Evolutionary conservation across 1,140 invertebrate species (phyloP), one percentile per base, ranked within the genome.

Genomic region (Drosophila nannoptera): DNA sequence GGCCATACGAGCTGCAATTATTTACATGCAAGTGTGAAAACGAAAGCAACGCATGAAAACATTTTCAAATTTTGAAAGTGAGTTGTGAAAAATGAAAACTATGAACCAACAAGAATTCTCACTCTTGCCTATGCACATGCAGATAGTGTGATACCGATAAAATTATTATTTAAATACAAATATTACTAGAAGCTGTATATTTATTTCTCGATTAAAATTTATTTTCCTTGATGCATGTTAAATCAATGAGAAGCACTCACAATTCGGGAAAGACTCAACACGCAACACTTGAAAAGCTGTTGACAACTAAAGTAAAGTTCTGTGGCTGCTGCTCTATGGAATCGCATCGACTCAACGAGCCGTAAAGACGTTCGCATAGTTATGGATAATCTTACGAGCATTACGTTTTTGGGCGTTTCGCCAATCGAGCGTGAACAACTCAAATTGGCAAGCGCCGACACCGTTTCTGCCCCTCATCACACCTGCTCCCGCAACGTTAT

Each of bases 331-430:
- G 45, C 22, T 52, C 40, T 45, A 6, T 42, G 8, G 12, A 31
- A 31, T 33, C 14, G 43, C 11, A 35, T 16, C 52, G 43, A 42
- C 54, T 55, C 81, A 84, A 77, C 67, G 73, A 84, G 60, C 73
- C 80, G 77, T 84, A 77, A 63, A 77, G 50, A 70, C 76, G 63
- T 80, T 86, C 42, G 55, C 65, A 52, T 69, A 80, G 52, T 86
- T 84, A 80, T 84, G 80, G 81, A 56, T 59, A 69, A 50, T 42
- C 53, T 12, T 42, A 42, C 45, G 38, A 54, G 16, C 42, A 11
- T 38, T 45, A 60, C 12, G 40, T 78, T 78, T 22, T 83, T 56
- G 40, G 77, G 65, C 68, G 36, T 56, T 58, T 43, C 36, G 56
- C 77, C 80, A 84, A 75, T 59, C 78, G 70, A 74, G 80, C 80